Evolutionary conservation across 2,113 vertebrate genomes (phyloP), one percentile per base, ranked within the genome.

Genomic region (Poecile atricapillus): DNA sequence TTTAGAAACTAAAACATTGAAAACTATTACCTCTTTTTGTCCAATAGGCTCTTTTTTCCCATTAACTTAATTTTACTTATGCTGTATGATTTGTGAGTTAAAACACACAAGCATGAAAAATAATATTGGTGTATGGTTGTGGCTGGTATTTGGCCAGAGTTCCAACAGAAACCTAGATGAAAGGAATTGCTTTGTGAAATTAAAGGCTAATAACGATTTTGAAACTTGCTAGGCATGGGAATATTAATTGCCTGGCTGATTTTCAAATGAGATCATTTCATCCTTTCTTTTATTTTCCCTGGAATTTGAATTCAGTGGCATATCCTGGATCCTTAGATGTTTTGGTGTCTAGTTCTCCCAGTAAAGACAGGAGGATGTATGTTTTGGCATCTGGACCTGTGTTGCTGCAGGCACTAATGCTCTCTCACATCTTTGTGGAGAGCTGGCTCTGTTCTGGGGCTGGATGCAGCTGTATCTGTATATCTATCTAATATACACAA

Each of bases 141-240:
- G 87, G 87, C 83, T 92, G 58, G 28, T 78, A 30, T 60, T 93
- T 96, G 91, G 87, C 78, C 67, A 44, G 59, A 93, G 62, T 94
- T 93, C 78, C 78, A 87, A 81, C 44, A 62, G 37, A 67, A 83
- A 47, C 41, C 75, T 69, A 83, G 67, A 91, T 96, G 85, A 95
- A 94, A 95, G 87, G 67, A 79, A 50, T 69, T 79, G 39, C 75
- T 44, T 87, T 85, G 43, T 85, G 81, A 95, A 94, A 95, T 88
- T 80, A 88, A 93, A 95, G 59, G 59, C 82, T 96, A 80, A 47
- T 70, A 80, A 87, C 55, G n/a, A 69, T 87, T 90, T 69, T 70
- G 71, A 62, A 90, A 79, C 60, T 87, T 80, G 28, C 41, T 80
- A 83, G 63, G 43, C 47, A 83, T 69, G 75, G 63, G 35, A 91